Base-by-base conservation (phyloP, 2,113 vertebrate species). In the Varanus komodoensis region DNA sequence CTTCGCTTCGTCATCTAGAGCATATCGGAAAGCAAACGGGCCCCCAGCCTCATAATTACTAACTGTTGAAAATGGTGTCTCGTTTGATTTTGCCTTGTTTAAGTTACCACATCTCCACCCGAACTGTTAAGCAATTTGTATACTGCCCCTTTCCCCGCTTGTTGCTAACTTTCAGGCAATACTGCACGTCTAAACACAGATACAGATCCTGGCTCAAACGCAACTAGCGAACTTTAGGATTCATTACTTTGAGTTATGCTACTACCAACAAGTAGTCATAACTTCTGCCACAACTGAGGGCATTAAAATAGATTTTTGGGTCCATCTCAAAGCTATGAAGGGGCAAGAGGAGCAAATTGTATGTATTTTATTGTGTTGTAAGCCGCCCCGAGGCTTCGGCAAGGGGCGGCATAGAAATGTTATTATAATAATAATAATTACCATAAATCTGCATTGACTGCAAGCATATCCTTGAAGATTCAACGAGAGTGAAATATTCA, bases 361-460 rank as follows among this genome's bases (percentile, higher is more conserved):
- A 0, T 0, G n/a, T n/a, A n/a, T n/a, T n/a, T n/a, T n/a, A n/a
- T n/a, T n/a, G n/a, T n/a, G 44, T 29, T 23, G 27, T n/a, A n/a
- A n/a, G n/a, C n/a, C n/a, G n/a, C n/a, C n/a, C n/a, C n/a, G n/a
- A n/a, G n/a, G n/a, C n/a, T n/a, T n/a, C n/a, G n/a, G n/a, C n/a
- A n/a, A n/a, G n/a, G n/a, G n/a, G n/a, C n/a, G n/a, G n/a, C n/a
- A n/a, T n/a, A n/a, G n/a, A n/a, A n/a, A n/a, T n/a, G n/a, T n/a
- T n/a, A n/a, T n/a, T n/a, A n/a, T n/a, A n/a, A n/a, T n/a, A n/a
- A n/a, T n/a, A n/a, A n/a, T n/a, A n/a, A n/a, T n/a, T 3, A 0
- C 44, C 21, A 19, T 4, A 6, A 7, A 2, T 54, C 0, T 11
- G 7, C 15, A 34, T 1, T 57, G 23, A 1, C 3, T 3, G 44